Percentiles rank a stretch among this genome's conserved stretches.
These are phyloP conservation scores for Coptodon bakossiorum DNA, from an alignment of 2,113 vertebrate species.

Conservation along the genomic window DNA sequence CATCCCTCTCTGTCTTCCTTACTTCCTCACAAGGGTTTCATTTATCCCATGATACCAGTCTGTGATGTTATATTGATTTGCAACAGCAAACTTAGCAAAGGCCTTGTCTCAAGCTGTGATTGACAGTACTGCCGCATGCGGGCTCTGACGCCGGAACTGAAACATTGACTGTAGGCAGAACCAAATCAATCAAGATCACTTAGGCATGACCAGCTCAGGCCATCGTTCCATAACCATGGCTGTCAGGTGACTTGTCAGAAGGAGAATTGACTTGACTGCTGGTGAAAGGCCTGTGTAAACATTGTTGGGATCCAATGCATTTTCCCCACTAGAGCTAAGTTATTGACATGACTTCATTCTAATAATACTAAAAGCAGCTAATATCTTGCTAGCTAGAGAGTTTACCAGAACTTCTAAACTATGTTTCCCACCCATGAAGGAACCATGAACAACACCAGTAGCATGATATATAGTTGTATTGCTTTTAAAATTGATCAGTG, in stretches of 20 bases:
- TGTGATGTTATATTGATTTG: slow-evolving; percentile 40
- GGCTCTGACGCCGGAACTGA: neutral
- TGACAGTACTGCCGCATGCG: slow-evolving; percentile 10
- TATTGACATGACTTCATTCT: neutral
- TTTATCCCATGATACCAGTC: slow-evolving; percentile 9
- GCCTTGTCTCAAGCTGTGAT: slow-evolving; percentile 17
- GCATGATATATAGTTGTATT: neutral
- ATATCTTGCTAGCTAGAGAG: neutral
- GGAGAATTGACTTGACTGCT: slow-evolving; percentile 6
- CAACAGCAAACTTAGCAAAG: neutral
- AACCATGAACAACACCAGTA: neutral
- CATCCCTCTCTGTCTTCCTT: neutral
- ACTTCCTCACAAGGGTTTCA: slow-evolving; percentile 1
- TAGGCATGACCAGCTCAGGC: slow-evolving; percentile 6
- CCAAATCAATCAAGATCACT: slow-evolving; percentile 46
- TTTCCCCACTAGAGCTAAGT: neutral
- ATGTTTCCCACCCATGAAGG: neutral
- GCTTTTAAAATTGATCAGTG: neutral
- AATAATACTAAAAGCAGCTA: neutral
- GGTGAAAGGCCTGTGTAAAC: neutral
- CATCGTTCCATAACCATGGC: neutral
- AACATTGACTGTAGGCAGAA: slow-evolving; percentile 34
- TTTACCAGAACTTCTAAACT: neutral
- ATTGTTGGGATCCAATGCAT: neutral
- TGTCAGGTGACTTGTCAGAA: slow-evolving; percentile 30